These are phyloP conservation scores for Lasioglossum zephyrum DNA, from an alignment of 2,888 invertebrate species.

Conservation along the genomic window DNA sequence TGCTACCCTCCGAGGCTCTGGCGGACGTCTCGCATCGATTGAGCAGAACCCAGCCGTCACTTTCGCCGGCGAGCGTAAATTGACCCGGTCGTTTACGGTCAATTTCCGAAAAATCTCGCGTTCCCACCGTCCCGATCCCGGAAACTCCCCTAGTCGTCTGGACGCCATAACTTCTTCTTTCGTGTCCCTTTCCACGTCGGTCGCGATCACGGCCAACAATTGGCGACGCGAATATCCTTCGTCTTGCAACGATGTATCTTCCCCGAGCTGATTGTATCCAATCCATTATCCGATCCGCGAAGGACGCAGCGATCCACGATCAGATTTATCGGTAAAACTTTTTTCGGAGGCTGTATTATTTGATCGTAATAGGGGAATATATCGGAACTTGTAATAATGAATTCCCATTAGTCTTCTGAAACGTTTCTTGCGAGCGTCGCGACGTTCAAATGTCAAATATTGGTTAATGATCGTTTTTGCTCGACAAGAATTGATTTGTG, in stretches of 20 bases:
- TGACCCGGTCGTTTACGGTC: constrained; percentile 62
- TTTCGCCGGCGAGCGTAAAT: constrained; percentile 55
- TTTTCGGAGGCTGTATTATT: background rate
- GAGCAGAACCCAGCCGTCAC: constrained; percentile 44
- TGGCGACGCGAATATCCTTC: constrained; percentile 37
- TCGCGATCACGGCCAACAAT: constrained; percentile 52
- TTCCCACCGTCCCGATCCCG: background rate
- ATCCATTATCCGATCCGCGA: constrained; percentile 33
- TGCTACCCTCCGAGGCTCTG: constrained; percentile 20
- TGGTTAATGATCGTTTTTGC: background rate
- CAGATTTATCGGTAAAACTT: constrained; percentile 32
- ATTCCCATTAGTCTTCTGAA: background rate
- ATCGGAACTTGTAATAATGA: background rate
- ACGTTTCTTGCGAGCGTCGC: background rate
- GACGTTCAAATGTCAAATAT: background rate
- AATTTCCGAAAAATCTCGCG: constrained; percentile 65
- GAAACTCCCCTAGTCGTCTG: constrained; percentile 46
- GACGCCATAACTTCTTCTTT: constrained; percentile 50
- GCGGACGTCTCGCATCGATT: constrained; percentile 50
- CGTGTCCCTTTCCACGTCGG: constrained; percentile 45
- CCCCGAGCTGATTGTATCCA: background rate
- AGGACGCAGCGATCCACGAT: constrained; percentile 9
- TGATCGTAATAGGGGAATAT: background rate
- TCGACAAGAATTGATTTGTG: background rate
- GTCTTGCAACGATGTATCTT: constrained; percentile 24